Base-by-base conservation (phyloP, 2,797 vertebrate species). In the Epinephelus malabaricus region DNA sequence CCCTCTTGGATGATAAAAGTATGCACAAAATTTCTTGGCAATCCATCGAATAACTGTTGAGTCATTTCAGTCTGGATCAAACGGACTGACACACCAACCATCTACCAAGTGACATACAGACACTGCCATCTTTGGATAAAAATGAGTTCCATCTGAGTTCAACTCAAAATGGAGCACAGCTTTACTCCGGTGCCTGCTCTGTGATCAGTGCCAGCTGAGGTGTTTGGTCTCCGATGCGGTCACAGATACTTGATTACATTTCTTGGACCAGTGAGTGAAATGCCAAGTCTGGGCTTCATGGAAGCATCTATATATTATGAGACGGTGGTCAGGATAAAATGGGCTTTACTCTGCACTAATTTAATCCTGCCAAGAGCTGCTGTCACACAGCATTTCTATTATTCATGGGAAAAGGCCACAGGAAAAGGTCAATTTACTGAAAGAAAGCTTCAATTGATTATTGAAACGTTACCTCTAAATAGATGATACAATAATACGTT, bases 371-470 rank as follows among this genome's bases (percentile, higher is more conserved):
- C 25, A 54, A 83, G 78, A 84, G 73, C 80, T 65, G 60, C 87
- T 84, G 89, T 91, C 92, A 86, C 86, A 79, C 56, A 62, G 66
- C 47, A 81, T 89, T 78, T 88, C 79, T 66, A 70, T 87, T 82
- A 84, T 71, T 78, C 45, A 73, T 65, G 9, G n/a, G 79, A 84
- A 87, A 91, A 89, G 82, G 86, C 73, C 86, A 92, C 9, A 40
- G 59, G 56, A 62, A 86, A 92, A 90, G 86, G 89, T 91, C 81
- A 87, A 79, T 89, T 85, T 83, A 76, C 78, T 64, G 21, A 80
- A 78, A 62, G 82, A 70, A 75, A 70, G 65, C 50, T 12, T 38
- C 19, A 55, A 84, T 88, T 84, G 82, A 88, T 93, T 86, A 76
- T 76, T 83, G n/a, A 86, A 89, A 85, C 78, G 68, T 77, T 85